Base-by-base conservation (phyloP, 2,888 invertebrate genomes). In the Parnassius orleans region DNA sequence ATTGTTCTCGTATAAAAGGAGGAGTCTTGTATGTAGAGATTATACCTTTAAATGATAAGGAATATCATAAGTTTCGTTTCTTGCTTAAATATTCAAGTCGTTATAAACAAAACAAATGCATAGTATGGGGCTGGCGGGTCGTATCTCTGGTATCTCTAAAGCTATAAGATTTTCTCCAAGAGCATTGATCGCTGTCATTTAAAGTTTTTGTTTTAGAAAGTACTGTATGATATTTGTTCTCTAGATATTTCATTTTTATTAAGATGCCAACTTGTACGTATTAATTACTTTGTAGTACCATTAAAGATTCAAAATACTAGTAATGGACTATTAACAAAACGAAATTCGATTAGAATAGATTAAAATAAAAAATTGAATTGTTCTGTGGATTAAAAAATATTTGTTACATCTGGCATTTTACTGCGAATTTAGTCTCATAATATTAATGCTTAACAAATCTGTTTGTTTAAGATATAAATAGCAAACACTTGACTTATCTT, bases 1-100 rank as follows among this genome's bases (percentile, higher is more conserved):
- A 74, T 75, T 82, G 84, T 78, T 72, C 81, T 67, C 84, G 80
- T 84, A 86, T 87, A 83, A 63, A 68, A 74, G 80, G 83, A 75
- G 84, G 77, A 80, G 79, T 69, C 70, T 73, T 69, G 75, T 76
- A 19, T 53, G 60, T 56, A 15, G 43, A 53, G 57, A 33, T 12
- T 57, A 56, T 33, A 51, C n/a, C 52, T 59, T 55, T 33, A 33
- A 33, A 46, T 53, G 46, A 60, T 60, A 14, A 63, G 52, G 55
- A 43, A 33, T 52, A 46, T 47, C 47, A 47, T 15, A 47, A 58
- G 52, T 54, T 80, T 82, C 79, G 78, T 82, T 80, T 80, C 51
- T 71, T 46, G 72, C 72, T 78, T 74, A 67, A 73, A 79, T 72
- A 76, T 83, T 84, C 83, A 84, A 84, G 81, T 83, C 83, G 83